A percentile compares a stretch with the other conserved stretches of the same genome.
Evolutionary conservation across 2,113 vertebrate species (phyloP).

Genomic region (Plotosus lineatus): DNA sequence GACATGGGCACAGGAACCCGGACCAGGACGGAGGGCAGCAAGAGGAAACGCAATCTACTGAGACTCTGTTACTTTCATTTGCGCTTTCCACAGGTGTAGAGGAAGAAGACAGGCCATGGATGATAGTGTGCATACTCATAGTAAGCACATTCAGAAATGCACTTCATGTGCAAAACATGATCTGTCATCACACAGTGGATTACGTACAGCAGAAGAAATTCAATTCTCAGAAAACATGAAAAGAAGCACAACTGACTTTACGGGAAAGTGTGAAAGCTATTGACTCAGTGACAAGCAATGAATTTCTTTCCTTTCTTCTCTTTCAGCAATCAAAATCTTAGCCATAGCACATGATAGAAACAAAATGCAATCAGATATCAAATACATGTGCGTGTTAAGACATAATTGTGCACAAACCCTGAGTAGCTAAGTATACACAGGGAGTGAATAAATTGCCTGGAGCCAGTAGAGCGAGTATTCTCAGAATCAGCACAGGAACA

Average conservation of each 20-base stretch:
- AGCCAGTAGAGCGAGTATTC: slow-evolving; percentile 34
- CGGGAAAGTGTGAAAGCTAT: slow-evolving; percentile 12
- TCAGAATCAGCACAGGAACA: background rate
- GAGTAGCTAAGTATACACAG: slow-evolving; percentile 2
- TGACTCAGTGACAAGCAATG: background rate
- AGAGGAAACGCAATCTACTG: slow-evolving; percentile 67
- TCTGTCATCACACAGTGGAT: background rate
- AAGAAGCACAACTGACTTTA: slow-evolving; percentile 2
- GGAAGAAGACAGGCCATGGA: background rate
- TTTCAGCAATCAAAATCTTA: background rate
- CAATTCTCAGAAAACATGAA: background rate
- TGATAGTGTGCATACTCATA: background rate
- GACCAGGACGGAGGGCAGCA: slow-evolving; percentile 56
- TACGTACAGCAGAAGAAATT: background rate
- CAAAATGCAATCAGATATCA: slow-evolving; percentile 2
- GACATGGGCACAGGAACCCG: slow-evolving; percentile 49
- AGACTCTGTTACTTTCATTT: slow-evolving; percentile 77
- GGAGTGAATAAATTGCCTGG: slow-evolving; percentile 8
- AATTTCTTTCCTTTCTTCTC: background rate
- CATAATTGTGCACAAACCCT: background rate
- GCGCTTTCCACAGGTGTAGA: slow-evolving; percentile 70
- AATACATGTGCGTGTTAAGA: background rate
- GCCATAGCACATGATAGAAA: background rate
- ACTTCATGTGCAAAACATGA: background rate
- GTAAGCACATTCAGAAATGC: slow-evolving; percentile 11